Evolutionary conservation across 1,140 invertebrate genomes (phyloP).

Genomic region (Apis laboriosa): DNA sequence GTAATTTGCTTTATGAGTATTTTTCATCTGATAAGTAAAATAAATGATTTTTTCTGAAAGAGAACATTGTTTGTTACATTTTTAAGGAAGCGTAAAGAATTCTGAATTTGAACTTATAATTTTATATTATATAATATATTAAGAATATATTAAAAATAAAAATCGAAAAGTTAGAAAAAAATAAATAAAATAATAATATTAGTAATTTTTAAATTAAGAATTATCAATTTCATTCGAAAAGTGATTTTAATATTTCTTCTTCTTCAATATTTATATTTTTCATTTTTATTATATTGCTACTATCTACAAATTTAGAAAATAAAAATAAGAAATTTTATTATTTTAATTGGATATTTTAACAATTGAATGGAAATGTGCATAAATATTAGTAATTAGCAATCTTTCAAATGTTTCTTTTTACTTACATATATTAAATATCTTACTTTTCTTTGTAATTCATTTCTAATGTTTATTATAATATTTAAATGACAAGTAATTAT

Average conservation of each 20-base stretch:
- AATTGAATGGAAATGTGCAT: no score
- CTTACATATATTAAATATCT: no score
- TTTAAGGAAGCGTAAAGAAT: no score
- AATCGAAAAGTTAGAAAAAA: not conserved
- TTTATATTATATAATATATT: not conserved
- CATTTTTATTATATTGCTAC: not conserved
- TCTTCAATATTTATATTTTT: not conserved
- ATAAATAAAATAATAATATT: no score
- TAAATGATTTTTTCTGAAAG: not conserved
- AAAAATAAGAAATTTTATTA: no score
- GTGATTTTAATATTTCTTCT: not conserved
- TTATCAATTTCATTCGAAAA: not conserved
- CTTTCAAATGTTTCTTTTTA: no score
- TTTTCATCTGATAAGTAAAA: not conserved
- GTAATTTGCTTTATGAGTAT: no score
- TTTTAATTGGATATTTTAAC: no score
- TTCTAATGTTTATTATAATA: not conserved
- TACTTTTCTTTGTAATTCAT: not conserved
- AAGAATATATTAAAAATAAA: not conserved
- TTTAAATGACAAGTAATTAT: not conserved
- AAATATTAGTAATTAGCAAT: no score
- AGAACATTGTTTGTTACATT: no score
- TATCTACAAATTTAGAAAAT: not conserved
- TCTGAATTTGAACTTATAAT: no score
- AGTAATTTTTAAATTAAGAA: not conserved